Evolutionary conservation across 1,140 invertebrate genomes (phyloP), one percentile per base, ranked within the genome.

Genomic region (Atta cephalotes): DNA sequence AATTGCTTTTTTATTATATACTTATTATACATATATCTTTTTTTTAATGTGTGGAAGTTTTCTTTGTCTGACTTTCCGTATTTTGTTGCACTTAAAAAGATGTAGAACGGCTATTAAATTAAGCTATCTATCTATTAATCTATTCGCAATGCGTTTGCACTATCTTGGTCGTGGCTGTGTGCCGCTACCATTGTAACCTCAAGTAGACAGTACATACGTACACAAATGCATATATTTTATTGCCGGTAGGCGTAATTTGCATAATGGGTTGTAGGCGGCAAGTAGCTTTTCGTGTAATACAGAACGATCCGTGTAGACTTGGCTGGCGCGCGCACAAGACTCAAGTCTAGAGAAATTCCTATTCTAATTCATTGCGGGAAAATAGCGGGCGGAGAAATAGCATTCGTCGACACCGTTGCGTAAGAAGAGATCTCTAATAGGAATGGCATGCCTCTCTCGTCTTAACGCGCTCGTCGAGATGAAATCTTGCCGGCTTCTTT

Each of bases 221-320:
- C 12, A 45, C 51, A 35, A 81, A 70, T 65, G 28, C 49, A 58
- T 63, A 65, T 21, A 71, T 82, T 68, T 76, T 51, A 60, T 28
- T 63, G 71, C 53, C 72, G 16, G 60, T 86, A 86, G 79, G 76
- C 68, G 84, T 84, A 81, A 91, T 91, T 90, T 90, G 87, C 87
- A 91, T 91, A 91, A 91, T 90, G 89, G 90, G 51, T 79, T 72
- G 70, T 18, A 35, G 28, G n/a, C n/a, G 45, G 25, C 65, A 58
- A 90, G 87, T 91, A 81, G 85, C 84, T 91, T 91, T 90, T 87
- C 89, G 80, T 90, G 89, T 90, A 85, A 85, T 70, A 80, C 60
- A 79, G 62, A 56, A 53, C 14, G 45, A 14, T 74, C 21, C 68
- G 35, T n/a, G 16, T 53, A 77, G 58, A 53, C 39, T 10, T 56